These are phyloP conservation scores for Hestina assimilis DNA, from an alignment of 1,140 invertebrate genomes.

Conservation along the genomic window DNA sequence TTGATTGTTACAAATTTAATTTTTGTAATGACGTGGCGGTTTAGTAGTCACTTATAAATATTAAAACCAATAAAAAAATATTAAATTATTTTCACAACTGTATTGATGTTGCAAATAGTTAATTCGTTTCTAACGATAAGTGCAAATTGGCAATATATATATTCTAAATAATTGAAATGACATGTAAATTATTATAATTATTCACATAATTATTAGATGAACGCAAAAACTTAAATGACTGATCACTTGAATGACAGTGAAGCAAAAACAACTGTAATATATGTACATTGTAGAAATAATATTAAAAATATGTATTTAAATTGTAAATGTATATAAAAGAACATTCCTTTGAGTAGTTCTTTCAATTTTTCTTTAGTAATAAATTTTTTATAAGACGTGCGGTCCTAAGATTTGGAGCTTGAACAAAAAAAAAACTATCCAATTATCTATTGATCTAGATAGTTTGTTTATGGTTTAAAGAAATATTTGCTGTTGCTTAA, in stretches of 20 bases:
- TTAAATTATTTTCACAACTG: too few relatives aligned
- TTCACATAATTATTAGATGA: too few relatives aligned
- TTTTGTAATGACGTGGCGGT: too few relatives aligned
- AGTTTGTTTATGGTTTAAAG: neutral
- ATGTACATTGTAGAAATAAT: constrained; percentile 12
- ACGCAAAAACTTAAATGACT: neutral
- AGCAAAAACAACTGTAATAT: constrained; percentile 5
- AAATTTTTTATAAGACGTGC: neutral
- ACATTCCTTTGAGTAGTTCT: constrained; percentile 64
- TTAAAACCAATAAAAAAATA: too few relatives aligned
- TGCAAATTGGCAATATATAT: too few relatives aligned
- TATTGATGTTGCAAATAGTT: too few relatives aligned
- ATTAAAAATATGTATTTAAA: too few relatives aligned
- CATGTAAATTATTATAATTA: too few relatives aligned
- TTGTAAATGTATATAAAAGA: constrained; percentile 27
- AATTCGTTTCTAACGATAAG: too few relatives aligned
- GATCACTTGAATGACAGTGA: neutral
- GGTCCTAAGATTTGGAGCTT: constrained; percentile 8
- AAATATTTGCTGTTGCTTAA: neutral
- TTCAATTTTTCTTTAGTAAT: constrained; percentile 35
- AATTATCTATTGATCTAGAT: neutral
- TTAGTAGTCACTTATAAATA: too few relatives aligned
- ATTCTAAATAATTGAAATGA: too few relatives aligned
- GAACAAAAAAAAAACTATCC: neutral
- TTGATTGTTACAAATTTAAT: too few relatives aligned